These are phyloP conservation scores for Epistrophe grossulariae DNA, from an alignment of 2,888 invertebrate genomes.

Conservation along the genomic window DNA sequence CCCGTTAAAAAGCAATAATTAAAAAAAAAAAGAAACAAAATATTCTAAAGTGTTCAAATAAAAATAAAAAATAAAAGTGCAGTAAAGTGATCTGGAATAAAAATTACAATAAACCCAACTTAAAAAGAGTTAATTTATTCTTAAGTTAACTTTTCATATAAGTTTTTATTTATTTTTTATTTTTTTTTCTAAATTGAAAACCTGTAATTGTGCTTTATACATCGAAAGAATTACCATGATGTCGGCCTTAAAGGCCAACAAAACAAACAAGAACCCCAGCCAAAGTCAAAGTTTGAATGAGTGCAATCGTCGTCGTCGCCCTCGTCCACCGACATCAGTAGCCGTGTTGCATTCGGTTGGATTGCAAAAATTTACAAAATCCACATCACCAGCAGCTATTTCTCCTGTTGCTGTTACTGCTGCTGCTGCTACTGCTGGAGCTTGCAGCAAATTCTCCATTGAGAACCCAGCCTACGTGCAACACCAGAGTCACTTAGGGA, in stretches of 20 bases:
- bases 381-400: slow-evolving; percentile 28
- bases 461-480: slow-evolving; percentile 65
- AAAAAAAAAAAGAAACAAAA: not conserved
- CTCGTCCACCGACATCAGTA: slow-evolving; percentile 8
- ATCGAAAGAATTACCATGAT: slow-evolving; percentile 77
- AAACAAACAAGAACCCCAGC: slow-evolving; percentile 64
- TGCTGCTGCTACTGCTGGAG: not conserved
- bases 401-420: not conserved
- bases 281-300: slow-evolving; percentile 60
- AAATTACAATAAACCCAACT: slow-evolving; percentile 25
- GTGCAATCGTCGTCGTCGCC: slow-evolving; percentile 41
- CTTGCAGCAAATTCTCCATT: slow-evolving; percentile 60
- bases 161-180: slow-evolving; percentile 2
- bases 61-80: slow-evolving; percentile 38
- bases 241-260: slow-evolving; percentile 82
- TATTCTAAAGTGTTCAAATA: slow-evolving; percentile 25
- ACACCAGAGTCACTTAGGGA: slow-evolving; percentile 62
- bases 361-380: slow-evolving; percentile 46
- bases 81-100: slow-evolving; percentile 35
- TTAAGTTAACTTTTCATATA: slow-evolving; percentile 25
- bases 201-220: slow-evolving; percentile 46
- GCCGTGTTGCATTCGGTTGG: slow-evolving; percentile 38
- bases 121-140: slow-evolving; percentile 33
- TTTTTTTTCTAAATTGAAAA: slow-evolving; percentile 42
- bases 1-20: slow-evolving; percentile 19